Percentiles rank a stretch among this genome's conserved stretches.
Conservation (phyloP, 2,797 vertebrate species). For the Diplodus sargus region DNA sequence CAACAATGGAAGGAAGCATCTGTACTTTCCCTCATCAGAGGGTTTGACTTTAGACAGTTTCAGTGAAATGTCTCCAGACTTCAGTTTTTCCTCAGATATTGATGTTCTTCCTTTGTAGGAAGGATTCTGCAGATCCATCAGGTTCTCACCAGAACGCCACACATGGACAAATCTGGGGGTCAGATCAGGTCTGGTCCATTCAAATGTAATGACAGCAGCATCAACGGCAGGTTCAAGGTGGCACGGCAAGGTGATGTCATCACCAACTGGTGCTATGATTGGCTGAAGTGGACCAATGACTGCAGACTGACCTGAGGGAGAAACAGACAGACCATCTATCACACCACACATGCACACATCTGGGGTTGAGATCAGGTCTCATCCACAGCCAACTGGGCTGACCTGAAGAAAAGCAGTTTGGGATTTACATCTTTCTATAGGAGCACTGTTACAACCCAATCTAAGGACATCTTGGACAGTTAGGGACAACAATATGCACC, state of each 20-base stretch:
- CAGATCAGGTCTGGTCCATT: conserved; percentile 42
- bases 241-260: conserved; percentile 38
- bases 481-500: no score
- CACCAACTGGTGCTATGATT: conserved; percentile 14
- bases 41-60: not conserved
- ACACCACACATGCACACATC: no score
- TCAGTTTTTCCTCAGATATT: not conserved
- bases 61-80: not conserved
- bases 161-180: conserved; percentile 18
- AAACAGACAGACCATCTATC: no score
- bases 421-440: no score
- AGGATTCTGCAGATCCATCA: not conserved
- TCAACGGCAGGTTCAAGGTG: conserved; percentile 11
- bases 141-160: not conserved
- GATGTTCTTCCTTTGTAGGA: not conserved
- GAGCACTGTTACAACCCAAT: no score
- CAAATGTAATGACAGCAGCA: conserved; percentile 14
- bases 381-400: no score
- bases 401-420: no score
- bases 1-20: conserved; percentile 52
- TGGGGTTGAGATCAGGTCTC: no score
- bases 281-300: conserved; percentile 9
- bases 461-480: no score
- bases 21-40: conserved; percentile 54
- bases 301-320: not conserved